These are phyloP conservation scores for Plagodis pulveraria DNA, from an alignment of 2,888 invertebrate species.

Conservation along the genomic window DNA sequence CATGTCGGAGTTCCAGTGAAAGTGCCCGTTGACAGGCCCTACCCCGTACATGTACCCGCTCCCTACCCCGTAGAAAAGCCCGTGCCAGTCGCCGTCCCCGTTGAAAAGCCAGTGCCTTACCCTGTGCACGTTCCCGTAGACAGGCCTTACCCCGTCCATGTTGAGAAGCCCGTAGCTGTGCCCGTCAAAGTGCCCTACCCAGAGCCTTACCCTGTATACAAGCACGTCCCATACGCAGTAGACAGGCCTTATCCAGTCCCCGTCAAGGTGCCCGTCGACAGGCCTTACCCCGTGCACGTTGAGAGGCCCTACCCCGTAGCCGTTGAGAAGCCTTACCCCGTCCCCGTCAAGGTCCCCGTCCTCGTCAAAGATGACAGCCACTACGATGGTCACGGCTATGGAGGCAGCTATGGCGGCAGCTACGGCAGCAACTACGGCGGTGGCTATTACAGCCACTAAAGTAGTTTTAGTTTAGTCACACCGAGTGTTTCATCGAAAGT, in stretches of 20 bases:
- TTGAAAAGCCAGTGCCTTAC: slow-evolving; percentile 87
- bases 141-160: slow-evolving; percentile 85
- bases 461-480: slow-evolving; percentile 59
- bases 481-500: slow-evolving; percentile 58
- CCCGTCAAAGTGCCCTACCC: slow-evolving; percentile 85
- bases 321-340: slow-evolving; percentile 84
- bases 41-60: slow-evolving; percentile 87
- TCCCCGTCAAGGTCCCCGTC: slow-evolving; percentile 83
- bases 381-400: slow-evolving; percentile 51
- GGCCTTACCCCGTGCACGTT: slow-evolving; percentile 86
- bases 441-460: slow-evolving; percentile 69
- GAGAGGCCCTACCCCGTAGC: slow-evolving; percentile 76
- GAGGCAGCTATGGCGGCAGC: slow-evolving; percentile 59
- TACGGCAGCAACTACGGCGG: slow-evolving; percentile 64
- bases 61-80: slow-evolving; percentile 86
- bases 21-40: slow-evolving; percentile 88
- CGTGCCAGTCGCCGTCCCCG: slow-evolving; percentile 86
- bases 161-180: slow-evolving; percentile 79
- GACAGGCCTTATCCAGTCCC: slow-evolving; percentile 87
- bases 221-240: slow-evolving; percentile 86
- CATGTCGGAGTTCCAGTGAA: slow-evolving; percentile 88
- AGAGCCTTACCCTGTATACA: slow-evolving; percentile 87
- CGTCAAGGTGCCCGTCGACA: slow-evolving; percentile 88
- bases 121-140: slow-evolving; percentile 87
- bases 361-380: slow-evolving; percentile 55